Percentiles rank a stretch among this genome's conserved stretches.
phyloP scores from a whole-genome alignment of 1,140 invertebrate species.

The Phenacoccus solenopsis region DNA sequence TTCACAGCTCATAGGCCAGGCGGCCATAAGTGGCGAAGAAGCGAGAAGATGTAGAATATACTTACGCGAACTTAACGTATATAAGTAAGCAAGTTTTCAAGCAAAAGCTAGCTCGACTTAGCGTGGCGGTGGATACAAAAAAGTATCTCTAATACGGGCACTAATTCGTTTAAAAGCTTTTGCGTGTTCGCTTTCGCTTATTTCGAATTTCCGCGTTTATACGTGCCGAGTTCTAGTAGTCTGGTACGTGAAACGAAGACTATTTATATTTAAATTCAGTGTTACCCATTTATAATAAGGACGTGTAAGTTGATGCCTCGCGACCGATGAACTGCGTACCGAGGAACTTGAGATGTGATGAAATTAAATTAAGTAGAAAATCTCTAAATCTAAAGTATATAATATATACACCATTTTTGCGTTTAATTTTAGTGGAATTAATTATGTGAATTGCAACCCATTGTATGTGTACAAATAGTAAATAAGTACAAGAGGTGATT shows the following conservation, averaged over 20 bases:
- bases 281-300: background rate
- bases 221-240: background rate
- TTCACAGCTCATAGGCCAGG: too few species aligned
- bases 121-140: too few species aligned
- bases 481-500: background rate
- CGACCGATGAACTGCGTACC: background rate
- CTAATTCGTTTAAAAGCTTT: slow-evolving; percentile 15
- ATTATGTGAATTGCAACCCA: too few species aligned
- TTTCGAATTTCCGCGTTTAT: slow-evolving; percentile 8
- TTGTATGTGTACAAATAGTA: too few species aligned
- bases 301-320: background rate
- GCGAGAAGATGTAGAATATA: background rate
- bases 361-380: background rate
- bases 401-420: too few species aligned
- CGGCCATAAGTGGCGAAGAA: too few species aligned
- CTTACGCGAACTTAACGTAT: too few species aligned
- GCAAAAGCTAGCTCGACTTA: slow-evolving; percentile 1
- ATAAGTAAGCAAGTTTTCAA: background rate
- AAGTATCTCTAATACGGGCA: background rate
- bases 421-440: too few species aligned
- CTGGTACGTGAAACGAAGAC: background rate
- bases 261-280: slow-evolving; percentile 1
- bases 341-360: background rate
- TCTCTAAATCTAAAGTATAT: too few species aligned
- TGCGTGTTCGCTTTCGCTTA: slow-evolving; percentile 12